Evolutionary conservation across 2,113 vertebrate genomes (phyloP).

Genomic region (Phoenicopterus ruber): DNA sequence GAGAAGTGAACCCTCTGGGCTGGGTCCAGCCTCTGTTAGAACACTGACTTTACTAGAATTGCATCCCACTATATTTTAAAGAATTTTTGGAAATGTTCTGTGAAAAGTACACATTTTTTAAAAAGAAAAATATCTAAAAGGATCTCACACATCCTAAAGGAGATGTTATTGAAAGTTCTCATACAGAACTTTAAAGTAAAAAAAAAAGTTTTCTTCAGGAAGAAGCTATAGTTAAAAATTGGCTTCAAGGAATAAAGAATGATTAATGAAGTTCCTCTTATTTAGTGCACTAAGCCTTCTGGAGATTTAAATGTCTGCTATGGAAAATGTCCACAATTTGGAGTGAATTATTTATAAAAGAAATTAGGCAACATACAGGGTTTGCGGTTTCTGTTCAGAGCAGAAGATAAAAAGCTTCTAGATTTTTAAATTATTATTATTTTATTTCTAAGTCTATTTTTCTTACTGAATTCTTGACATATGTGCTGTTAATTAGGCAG

Average conservation of each 20-base stretch:
- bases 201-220: slow-evolving; percentile 6
- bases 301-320: slow-evolving; percentile 27
- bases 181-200: not conserved
- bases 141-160: not conserved
- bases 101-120: not conserved
- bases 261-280: slow-evolving; percentile 51
- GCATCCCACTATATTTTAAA: not conserved
- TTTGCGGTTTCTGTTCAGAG: slow-evolving; percentile 20
- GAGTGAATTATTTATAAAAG: slow-evolving; percentile 48
- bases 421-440: slow-evolving; percentile 13
- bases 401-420: slow-evolving; percentile 34
- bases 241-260: slow-evolving; percentile 12
- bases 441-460: slow-evolving; percentile 41
- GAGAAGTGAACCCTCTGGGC: not conserved
- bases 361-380: slow-evolving; percentile 28
- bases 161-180: not conserved
- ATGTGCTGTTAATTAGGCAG: slow-evolving; percentile 54
- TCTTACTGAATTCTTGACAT: slow-evolving; percentile 44
- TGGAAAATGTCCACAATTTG: slow-evolving; percentile 28
- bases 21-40: not conserved
- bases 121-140: not conserved
- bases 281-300: not conserved
- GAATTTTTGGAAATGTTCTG: not conserved
- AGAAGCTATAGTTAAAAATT: slow-evolving; percentile 24
- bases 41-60: not conserved